Conservation (phyloP, 2,113 vertebrate species). For the Ctenodactylus gundi region DNA sequence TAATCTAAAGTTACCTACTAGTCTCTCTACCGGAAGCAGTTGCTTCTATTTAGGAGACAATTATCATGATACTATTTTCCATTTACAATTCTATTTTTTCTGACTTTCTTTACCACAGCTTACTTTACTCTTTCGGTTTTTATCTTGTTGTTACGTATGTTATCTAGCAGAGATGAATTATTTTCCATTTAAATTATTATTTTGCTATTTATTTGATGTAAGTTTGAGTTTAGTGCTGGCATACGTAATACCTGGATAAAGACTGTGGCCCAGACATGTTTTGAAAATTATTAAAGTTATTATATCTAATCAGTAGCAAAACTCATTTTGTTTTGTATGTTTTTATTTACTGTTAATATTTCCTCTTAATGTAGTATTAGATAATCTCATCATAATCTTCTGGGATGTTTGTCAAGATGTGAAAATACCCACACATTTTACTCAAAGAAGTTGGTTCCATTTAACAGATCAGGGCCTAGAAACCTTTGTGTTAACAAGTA, state of each 20-base stretch:
- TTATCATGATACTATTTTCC: not conserved
- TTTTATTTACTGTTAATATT: not conserved
- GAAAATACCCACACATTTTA: not conserved
- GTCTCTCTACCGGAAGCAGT: not conserved
- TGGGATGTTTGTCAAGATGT: not conserved
- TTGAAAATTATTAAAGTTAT: not conserved
- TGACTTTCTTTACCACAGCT: not conserved
- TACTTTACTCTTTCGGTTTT: not conserved
- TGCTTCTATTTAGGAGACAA: not conserved
- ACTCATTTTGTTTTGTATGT: not conserved
- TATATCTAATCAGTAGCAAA: not conserved
- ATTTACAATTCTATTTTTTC: not conserved
- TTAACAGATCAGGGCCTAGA: not conserved
- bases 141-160: not conserved
- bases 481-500: not conserved
- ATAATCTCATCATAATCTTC: not conserved
- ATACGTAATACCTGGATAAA: not conserved
- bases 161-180: not conserved
- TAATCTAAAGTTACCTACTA: not conserved
- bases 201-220: not conserved
- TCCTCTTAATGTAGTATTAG: not conserved
- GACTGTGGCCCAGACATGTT: not conserved
- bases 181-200: not conserved
- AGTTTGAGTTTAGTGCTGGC: not conserved
- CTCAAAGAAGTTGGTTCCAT: not conserved